Evolutionary conservation across 2,888 invertebrate genomes (phyloP).

Genomic region (Lepas anatifera): DNA sequence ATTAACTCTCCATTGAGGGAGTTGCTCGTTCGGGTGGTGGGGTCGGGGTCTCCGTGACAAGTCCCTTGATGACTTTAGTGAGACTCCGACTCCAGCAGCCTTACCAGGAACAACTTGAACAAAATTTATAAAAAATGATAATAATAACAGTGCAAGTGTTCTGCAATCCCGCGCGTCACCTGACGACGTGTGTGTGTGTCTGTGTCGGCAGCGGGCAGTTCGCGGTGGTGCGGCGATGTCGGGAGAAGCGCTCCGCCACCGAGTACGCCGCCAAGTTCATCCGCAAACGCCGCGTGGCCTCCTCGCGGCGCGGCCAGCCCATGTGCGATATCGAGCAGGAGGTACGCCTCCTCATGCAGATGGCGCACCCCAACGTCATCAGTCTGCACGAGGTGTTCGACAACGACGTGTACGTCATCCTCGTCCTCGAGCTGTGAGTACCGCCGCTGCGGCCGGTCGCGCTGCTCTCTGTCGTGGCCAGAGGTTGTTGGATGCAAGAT

Average conservation of each 20-base stretch:
- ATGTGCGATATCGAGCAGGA: constrained; percentile 48
- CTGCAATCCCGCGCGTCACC: too few species aligned
- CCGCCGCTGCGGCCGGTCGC: not conserved
- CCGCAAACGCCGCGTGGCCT: constrained; percentile 43
- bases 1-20: too few species aligned
- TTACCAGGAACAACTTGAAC: too few species aligned
- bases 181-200: not conserved
- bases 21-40: too few species aligned
- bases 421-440: constrained; percentile 46
- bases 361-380: constrained; percentile 48
- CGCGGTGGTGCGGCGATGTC: constrained; percentile 47
- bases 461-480: too few species aligned
- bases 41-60: too few species aligned
- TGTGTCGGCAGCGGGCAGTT: constrained; percentile 47
- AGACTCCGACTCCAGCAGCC: too few species aligned
- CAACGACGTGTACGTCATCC: constrained; percentile 44
- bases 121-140: too few species aligned
- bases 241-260: constrained; percentile 39
- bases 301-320: constrained; percentile 42
- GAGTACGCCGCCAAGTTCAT: constrained; percentile 52
- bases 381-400: constrained; percentile 49
- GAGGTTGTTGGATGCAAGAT: too few species aligned
- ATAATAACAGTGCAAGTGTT: too few species aligned
- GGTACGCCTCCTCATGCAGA: constrained; percentile 42
- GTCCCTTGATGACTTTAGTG: too few species aligned